phyloP scores from a whole-genome alignment of 2,113 vertebrate species.

The Ibidorhyncha struthersii region DNA sequence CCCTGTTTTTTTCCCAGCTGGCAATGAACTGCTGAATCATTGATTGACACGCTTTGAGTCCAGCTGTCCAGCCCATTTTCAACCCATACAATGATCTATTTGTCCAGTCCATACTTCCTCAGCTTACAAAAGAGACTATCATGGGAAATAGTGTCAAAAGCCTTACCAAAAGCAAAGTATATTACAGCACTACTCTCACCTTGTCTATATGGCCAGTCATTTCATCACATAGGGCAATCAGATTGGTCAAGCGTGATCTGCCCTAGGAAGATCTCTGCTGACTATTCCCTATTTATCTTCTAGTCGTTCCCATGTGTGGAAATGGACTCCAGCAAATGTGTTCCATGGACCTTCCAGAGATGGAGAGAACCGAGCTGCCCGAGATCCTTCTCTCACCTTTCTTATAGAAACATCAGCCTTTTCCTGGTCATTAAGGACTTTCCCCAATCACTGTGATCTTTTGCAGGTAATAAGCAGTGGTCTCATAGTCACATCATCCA shows the following conservation, averaged over 20 bases:
- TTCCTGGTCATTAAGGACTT: background rate
- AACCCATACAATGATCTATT: background rate
- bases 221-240: background rate
- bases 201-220: background rate
- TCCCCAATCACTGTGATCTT: background rate
- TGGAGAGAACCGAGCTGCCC: background rate
- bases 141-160: background rate
- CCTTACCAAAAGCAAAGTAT: background rate
- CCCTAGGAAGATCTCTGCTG: background rate
- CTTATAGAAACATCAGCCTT: background rate
- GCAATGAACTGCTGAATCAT: background rate
- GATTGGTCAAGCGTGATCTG: background rate
- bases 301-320: background rate
- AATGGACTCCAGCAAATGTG: background rate
- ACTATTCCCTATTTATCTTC: background rate
- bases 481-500: background rate
- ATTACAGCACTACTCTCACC: background rate
- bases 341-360: background rate
- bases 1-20: background rate
- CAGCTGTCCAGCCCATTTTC: conserved; percentile 1
- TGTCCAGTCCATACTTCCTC: background rate
- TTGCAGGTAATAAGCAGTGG: background rate
- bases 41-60: background rate
- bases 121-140: background rate
- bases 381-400: background rate